Percentiles rank a stretch among this genome's conserved stretches.
Conservation (phyloP, 1,140 invertebrate genomes). For the Tenebrio molitor region DNA sequence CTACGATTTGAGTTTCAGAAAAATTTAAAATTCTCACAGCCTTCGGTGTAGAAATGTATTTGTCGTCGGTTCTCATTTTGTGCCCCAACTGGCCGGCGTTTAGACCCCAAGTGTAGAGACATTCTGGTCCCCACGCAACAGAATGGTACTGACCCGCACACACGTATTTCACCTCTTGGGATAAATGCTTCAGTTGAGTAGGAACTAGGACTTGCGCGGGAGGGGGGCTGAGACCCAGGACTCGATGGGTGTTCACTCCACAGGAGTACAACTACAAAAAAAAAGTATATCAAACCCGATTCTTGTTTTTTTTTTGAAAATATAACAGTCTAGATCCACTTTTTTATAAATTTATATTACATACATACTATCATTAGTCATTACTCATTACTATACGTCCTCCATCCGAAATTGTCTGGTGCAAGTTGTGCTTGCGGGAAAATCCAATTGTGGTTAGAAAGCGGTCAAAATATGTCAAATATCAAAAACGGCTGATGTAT, state of each 20-base stretch:
- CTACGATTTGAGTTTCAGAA: conserved; percentile 55
- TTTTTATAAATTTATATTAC: too few relatives aligned
- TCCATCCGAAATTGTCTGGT: too few relatives aligned
- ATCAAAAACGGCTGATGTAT: too few relatives aligned
- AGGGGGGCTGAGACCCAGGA: conserved; percentile 73
- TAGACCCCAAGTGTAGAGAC: conserved; percentile 76
- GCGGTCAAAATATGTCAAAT: too few relatives aligned
- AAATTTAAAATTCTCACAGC: conserved; percentile 53
- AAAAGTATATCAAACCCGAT: not conserved
- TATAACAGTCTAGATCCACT: too few relatives aligned
- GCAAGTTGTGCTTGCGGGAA: too few relatives aligned
- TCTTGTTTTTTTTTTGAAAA: not conserved
- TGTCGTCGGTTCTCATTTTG: conserved; percentile 65
- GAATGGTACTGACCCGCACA: conserved; percentile 77
- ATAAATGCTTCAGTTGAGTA: conserved; percentile 64
- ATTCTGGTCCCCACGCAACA: conserved; percentile 73
- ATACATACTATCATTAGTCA: too few relatives aligned
- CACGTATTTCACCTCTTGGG: conserved; percentile 68
- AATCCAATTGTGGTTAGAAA: too few relatives aligned
- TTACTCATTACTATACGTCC: too few relatives aligned
- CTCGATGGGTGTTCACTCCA: conserved; percentile 76
- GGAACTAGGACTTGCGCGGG: conserved; percentile 70
- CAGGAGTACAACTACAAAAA: conserved; percentile 73
- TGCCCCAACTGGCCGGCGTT: conserved; percentile 83
- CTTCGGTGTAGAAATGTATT: conserved; percentile 59